Percentiles rank a stretch among this genome's conserved stretches.
phyloP scores from a whole-genome alignment of 2,113 vertebrate species.

The Sula dactylatra region DNA sequence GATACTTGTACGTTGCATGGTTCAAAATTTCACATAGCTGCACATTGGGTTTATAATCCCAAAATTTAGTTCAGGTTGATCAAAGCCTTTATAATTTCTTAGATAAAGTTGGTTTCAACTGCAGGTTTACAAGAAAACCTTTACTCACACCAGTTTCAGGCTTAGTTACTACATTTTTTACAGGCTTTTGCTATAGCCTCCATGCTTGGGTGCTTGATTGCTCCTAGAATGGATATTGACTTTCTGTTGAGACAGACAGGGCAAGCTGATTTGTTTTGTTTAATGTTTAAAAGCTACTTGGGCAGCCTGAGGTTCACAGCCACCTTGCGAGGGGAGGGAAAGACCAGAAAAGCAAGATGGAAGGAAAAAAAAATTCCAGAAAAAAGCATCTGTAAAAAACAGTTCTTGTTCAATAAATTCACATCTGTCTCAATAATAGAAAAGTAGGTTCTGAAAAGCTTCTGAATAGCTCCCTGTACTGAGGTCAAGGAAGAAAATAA shows the following conservation, averaged over 20 bases:
- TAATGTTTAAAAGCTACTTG: not conserved
- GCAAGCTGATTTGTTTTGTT: conserved; percentile 8
- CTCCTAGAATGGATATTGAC: conserved; percentile 22
- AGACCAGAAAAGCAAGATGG: not conserved
- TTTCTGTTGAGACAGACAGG: not conserved
- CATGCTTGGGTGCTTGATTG: conserved; percentile 10
- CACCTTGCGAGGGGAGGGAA: not conserved
- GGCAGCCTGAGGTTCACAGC: not conserved
- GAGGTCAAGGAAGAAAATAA: not conserved
- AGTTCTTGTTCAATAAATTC: not conserved
- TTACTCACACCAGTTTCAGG: not conserved
- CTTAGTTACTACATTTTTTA: not conserved
- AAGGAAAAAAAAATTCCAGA: not conserved
- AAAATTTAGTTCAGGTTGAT: not conserved
- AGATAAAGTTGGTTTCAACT: not conserved
- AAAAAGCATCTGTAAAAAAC: not conserved
- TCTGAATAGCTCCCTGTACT: not conserved
- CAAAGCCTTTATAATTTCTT: not conserved
- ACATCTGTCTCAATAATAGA: not conserved
- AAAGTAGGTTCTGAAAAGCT: not conserved
- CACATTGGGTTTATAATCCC: not conserved
- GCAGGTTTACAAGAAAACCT: not conserved
- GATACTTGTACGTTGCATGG: rapidly evolving
- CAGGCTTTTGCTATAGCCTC: not conserved
- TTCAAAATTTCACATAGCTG: not conserved